Conservation (phyloP, 2,888 invertebrate genomes). For the Agonopterix subpropinquella region DNA sequence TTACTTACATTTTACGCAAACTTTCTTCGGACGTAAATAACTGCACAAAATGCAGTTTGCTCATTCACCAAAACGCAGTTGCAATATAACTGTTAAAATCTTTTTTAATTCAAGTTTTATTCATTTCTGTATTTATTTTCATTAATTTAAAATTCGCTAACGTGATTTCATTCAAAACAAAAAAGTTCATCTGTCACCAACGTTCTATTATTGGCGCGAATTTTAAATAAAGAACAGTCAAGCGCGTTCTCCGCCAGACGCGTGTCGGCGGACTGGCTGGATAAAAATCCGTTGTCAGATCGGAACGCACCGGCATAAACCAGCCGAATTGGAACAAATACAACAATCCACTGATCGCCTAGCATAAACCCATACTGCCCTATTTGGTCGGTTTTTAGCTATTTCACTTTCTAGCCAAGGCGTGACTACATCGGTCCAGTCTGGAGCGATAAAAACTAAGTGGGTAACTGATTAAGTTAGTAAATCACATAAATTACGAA, state of each 20-base stretch:
- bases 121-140: too few species aligned
- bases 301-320: conserved; percentile 59
- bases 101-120: too few species aligned
- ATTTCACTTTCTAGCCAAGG: conserved; percentile 56
- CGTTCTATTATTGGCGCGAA: conserved; percentile 11
- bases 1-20: conserved; percentile 31
- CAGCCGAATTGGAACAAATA: conserved; percentile 52
- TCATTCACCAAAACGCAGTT: conserved; percentile 6
- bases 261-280: conserved; percentile 47
- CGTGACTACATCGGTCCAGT: conserved; percentile 30
- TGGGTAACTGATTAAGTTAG: conserved; percentile 29
- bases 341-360: conserved; percentile 30
- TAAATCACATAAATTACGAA: conserved; percentile 15
- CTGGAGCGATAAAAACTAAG: conserved; percentile 29
- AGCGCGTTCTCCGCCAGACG: conserved; percentile 37
- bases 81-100: not conserved
- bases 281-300: conserved; percentile 42
- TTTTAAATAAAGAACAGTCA: conserved; percentile 15
- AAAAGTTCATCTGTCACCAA: not conserved
- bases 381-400: conserved; percentile 34
- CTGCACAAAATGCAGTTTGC: conserved; percentile 8
- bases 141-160: too few species aligned
- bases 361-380: conserved; percentile 26
- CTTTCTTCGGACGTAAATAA: conserved; percentile 24
- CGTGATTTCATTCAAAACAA: conserved; percentile 15